These are phyloP conservation scores for Vidua macroura DNA, from an alignment of 2,113 vertebrate genomes.

Conservation along the genomic window DNA sequence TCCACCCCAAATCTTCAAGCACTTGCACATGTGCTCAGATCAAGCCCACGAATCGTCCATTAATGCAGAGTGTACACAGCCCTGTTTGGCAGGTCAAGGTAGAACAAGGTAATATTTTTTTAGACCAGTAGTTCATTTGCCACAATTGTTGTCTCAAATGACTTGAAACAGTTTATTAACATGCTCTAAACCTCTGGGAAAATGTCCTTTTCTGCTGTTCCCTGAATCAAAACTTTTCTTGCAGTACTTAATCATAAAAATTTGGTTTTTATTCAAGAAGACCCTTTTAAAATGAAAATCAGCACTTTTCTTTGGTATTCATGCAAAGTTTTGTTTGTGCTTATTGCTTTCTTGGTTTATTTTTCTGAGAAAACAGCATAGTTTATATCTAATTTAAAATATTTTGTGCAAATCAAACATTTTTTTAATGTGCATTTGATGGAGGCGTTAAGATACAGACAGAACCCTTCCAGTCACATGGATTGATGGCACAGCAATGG, in stretches of 20 bases:
- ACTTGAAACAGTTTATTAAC: background rate
- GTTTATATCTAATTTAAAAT: background rate
- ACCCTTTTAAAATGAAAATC: background rate
- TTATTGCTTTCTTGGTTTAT: background rate
- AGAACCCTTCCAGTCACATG: background rate
- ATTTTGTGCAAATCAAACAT: background rate
- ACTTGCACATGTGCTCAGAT: background rate
- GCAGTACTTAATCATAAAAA: background rate
- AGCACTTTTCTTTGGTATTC: background rate
- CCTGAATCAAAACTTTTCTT: background rate
- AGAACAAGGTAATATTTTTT: background rate
- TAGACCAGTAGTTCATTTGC: background rate
- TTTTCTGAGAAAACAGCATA: background rate
- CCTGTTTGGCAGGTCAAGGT: background rate
- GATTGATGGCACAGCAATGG: background rate
- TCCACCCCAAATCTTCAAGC: background rate
- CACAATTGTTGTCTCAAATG: background rate
- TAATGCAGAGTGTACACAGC: background rate
- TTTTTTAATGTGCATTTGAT: background rate
- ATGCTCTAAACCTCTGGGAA: background rate
- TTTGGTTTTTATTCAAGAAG: background rate
- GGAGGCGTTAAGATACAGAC: background rate
- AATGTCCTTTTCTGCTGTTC: background rate
- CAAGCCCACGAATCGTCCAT: rapidly evolving
- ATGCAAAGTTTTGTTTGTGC: background rate